Evolutionary conservation across 1,140 invertebrate genomes (phyloP), one percentile per base, ranked within the genome.

Genomic region (Achroia grisella): DNA sequence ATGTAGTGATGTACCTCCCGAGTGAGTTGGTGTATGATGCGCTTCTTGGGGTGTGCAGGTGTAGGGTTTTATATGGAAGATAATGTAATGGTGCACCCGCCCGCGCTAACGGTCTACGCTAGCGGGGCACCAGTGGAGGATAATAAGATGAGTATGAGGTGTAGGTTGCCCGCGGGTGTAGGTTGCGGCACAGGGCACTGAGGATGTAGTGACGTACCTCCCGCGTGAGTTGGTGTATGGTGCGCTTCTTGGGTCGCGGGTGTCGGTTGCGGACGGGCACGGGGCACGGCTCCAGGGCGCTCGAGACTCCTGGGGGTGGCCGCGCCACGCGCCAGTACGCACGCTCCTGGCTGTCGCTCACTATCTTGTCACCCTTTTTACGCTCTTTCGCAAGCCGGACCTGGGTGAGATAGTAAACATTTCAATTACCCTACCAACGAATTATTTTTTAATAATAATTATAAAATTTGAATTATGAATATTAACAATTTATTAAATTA

Each of bases 311-410:
- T 32, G 95, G 96, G 46, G 96, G 95, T 52, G 97, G 97, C 62
- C 96, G 89, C 68, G 98, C 94, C 27, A 98, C 94, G 53, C 97
- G 90, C 97, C 97, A 99, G 86, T 97, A 99, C 11, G 97, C 97
- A 55, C 96, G 89, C 78, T 99, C 97, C 81, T 99, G 97, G 56
- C 95, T 97, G 79, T 99, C 97, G 48, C 92, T 93, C 39, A 99
- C 94, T 57, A 97, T 93, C 87, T 98, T 98, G 66, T 99, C 97
- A 8, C 92, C 93, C 75, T 98, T 98, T 71, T 98, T 98, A 30
- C 95, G 90, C 37, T 97, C 95, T 78, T 98, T 98, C 13, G 93
- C 91, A 67, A 97, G 74, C 45, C 93, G 91, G 43, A 96, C 92
- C 93, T 94, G 62, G 30, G 58, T 59, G 17, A 23, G 17, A 23